Conservation (phyloP, 2,113 vertebrate species). For the Perognathus longimembris region DNA sequence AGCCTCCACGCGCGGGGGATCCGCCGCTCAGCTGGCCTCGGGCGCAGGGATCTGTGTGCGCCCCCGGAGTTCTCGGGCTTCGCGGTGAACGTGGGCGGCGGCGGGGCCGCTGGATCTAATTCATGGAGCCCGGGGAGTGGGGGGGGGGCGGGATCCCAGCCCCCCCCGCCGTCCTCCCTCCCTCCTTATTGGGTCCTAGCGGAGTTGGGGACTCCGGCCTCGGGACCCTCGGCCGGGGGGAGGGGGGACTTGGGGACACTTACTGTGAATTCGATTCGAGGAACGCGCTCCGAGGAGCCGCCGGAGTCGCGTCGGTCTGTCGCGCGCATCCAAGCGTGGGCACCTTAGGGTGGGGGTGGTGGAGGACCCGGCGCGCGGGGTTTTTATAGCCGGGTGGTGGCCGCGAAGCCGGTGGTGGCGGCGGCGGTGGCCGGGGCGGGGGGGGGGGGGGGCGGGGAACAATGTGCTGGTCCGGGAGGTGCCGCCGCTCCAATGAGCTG, state of each 20-base stretch:
- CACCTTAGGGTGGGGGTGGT: constrained; percentile 75
- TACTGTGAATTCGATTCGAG: constrained; percentile 60
- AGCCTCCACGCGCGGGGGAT: no score
- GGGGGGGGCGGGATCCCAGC: not conserved
- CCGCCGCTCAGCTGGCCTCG: no score
- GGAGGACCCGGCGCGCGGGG: constrained; percentile 69
- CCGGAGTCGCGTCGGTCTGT: constrained; percentile 52
- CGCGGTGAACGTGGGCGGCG: not conserved
- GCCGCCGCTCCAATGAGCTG: constrained; percentile 89
- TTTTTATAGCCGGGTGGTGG: constrained; percentile 89
- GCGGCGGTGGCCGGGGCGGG: constrained; percentile 64
- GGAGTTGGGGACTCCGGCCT: not conserved
- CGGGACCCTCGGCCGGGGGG: not conserved
- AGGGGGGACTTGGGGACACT: constrained; percentile 70
- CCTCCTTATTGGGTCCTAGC: no score
- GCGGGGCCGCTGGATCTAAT: no score
- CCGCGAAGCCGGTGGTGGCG: constrained; percentile 74
- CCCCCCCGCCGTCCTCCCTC: rapidly evolving
- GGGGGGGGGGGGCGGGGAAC: constrained; percentile 84
- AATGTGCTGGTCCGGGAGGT: constrained; percentile 87
- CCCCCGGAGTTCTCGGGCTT: no score
- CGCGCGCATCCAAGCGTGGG: constrained; percentile 87
- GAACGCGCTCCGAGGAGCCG: constrained; percentile 6
- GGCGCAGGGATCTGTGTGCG: no score
- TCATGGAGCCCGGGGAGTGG: not conserved